Base-by-base conservation (phyloP, 2,888 invertebrate species). In the Taphrorychus bicolor region DNA sequence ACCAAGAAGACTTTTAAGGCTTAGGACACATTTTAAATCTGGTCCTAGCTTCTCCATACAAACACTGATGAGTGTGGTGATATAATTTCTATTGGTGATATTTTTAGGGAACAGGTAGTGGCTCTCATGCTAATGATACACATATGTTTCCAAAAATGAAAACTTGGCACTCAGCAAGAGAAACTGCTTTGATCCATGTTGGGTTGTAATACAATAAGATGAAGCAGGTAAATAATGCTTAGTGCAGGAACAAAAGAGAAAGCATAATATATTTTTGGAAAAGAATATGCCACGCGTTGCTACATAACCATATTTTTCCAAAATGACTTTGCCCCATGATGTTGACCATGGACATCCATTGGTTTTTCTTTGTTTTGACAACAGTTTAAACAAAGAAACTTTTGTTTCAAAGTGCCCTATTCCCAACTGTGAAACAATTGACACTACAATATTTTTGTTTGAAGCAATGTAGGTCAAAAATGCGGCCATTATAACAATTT, bases 401-500 rank as follows among this genome's bases (percentile, higher is more conserved):
- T 48, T 16, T 16, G 14, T 14, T 16, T n/a, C 14, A 14, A 45
- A 45, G 2, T 16, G 14, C 14, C 14, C 4, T 2, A 2, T 45
- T 7, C 9, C 9, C 5, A 14, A 14, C 7, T 14, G 14, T 16
- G 16, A 45, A 45, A 45, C 1, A 45, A 5, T 45, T 45, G 45
- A 11, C 32, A 7, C 9, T 14, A 45, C 45, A 45, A 45, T 19
- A 45, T 45, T 54, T 59, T 59, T 59, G 18, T 19, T 32, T 69
- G 63, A 59, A 57, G 56, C 40, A 80, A 82, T 82, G 79, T 83
- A 82, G 83, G 83, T 83, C 83, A 83, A 79, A 82, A 80, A 71
- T 81, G 82, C 83, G 80, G 82, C 83, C 83, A 83, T 83, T 82
- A 78, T 77, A 78, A 79, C 76, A 73, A 75, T 75, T 76, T 48